phyloP scores from a whole-genome alignment of 2,797 vertebrate genomes.

The Carduelis carduelis region DNA sequence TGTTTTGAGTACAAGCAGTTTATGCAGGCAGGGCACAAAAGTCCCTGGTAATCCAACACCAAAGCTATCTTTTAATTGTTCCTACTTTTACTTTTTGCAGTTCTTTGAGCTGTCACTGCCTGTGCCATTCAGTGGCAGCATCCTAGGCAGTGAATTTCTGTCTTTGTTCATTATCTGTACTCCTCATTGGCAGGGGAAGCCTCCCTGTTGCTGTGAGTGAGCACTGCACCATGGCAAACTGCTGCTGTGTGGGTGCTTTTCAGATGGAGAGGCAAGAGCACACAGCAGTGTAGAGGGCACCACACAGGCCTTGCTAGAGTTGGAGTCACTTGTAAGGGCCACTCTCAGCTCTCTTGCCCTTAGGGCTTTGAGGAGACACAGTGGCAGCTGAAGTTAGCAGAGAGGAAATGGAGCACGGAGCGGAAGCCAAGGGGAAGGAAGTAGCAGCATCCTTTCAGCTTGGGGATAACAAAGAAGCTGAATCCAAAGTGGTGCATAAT shows the following conservation, averaged over 20 bases:
- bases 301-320: not conserved
- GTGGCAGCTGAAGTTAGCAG: not conserved
- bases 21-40: not conserved
- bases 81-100: not conserved
- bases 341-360: not conserved
- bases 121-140: not conserved
- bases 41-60: not conserved
- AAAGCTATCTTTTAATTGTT: not conserved
- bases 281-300: fast-evolving
- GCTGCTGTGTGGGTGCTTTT: not conserved
- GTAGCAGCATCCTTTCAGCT: not conserved
- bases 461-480: not conserved
- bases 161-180: not conserved
- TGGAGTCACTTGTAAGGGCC: not conserved
- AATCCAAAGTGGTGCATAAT: not conserved
- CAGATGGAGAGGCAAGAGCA: not conserved
- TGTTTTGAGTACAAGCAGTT: not conserved
- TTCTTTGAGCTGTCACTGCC: not conserved
- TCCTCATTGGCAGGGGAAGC: not conserved
- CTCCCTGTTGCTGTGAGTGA: not conserved
- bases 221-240: not conserved
- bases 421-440: slow-evolving; percentile 1
- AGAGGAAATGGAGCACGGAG: not conserved
- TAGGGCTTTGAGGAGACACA: not conserved
- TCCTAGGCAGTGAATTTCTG: not conserved